Conservation (phyloP, 2,797 vertebrate species). For the Hozukius guyotensis region DNA sequence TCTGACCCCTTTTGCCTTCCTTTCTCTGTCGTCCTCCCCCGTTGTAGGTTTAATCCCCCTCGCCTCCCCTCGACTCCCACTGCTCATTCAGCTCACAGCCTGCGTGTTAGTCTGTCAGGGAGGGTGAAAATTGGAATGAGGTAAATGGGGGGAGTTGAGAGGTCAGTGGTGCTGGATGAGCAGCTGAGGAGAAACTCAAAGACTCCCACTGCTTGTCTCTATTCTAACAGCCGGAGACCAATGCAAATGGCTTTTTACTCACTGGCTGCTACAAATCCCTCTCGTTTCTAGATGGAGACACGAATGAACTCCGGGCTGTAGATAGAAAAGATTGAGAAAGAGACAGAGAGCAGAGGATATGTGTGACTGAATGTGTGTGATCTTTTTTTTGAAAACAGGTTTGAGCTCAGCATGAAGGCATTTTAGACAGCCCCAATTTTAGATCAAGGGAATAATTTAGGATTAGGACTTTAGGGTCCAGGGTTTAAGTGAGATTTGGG, state of each 20-base stretch:
- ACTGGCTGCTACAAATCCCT: constrained; percentile 33
- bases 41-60: constrained; percentile 25
- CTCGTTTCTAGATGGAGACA: constrained; percentile 6
- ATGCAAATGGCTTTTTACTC: constrained; percentile 36
- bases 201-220: constrained; percentile 37
- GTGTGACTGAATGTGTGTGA: constrained; percentile 14
- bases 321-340: constrained; percentile 1
- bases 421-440: not conserved
- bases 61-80: not conserved
- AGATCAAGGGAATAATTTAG: constrained; percentile 13
- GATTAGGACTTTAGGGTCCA: not conserved
- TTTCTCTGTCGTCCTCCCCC: constrained; percentile 5
- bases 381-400: constrained; percentile 7
- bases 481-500: not conserved
- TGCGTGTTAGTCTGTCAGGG: constrained; percentile 11
- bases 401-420: constrained; percentile 2
- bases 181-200: constrained; percentile 30
- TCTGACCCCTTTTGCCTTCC: constrained; percentile 1
- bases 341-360: not conserved
- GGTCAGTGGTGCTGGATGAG: constrained; percentile 43
- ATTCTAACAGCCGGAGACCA: constrained; percentile 35
- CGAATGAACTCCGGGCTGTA: constrained; percentile 20
- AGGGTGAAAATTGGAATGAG: constrained; percentile 44
- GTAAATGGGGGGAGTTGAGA: constrained; percentile 28
- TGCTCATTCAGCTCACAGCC: constrained; percentile 28